Evolutionary conservation across 2,113 vertebrate genomes (phyloP).

Genomic region (Lampris incognitus): DNA sequence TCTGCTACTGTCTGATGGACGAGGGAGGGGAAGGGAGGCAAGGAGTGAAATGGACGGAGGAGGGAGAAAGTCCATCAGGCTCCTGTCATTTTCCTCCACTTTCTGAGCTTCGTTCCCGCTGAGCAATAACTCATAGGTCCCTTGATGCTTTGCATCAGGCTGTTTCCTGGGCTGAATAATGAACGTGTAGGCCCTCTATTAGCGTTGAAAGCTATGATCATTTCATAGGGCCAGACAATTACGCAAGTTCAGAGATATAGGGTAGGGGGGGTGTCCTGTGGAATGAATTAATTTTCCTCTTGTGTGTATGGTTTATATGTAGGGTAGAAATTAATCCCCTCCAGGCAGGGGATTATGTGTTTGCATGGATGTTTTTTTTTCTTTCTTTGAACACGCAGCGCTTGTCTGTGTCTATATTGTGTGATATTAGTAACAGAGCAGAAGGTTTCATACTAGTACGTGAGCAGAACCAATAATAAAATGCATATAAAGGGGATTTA

Average conservation of each 20-base stretch:
- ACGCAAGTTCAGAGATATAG: conserved; percentile 62
- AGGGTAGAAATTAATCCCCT: conserved; percentile 25
- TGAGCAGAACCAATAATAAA: not conserved
- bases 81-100: conserved; percentile 51
- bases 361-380: not conserved
- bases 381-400: conserved; percentile 1
- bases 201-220: conserved; percentile 79
- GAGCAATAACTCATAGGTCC: conserved; percentile 76
- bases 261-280: conserved; percentile 34
- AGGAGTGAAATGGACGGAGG: conserved; percentile 42
- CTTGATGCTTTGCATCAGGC: conserved; percentile 70
- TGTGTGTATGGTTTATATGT: conserved; percentile 12
- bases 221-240: conserved; percentile 76
- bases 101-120: conserved; percentile 68
- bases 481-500: not conserved
- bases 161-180: conserved; percentile 80
- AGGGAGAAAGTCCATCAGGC: conserved; percentile 53
- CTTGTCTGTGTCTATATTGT: conserved; percentile 1
- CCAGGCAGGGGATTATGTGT: not conserved
- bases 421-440: not conserved
- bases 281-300: conserved; percentile 47
- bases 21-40: conserved; percentile 19
- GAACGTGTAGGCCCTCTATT: conserved; percentile 80
- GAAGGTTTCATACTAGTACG: not conserved
- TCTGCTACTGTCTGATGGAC: conserved; percentile 52